Percentiles rank a stretch among this genome's conserved stretches.
Conservation (phyloP, 1,140 invertebrate species). For the Akabosia matsudoensis region DNA sequence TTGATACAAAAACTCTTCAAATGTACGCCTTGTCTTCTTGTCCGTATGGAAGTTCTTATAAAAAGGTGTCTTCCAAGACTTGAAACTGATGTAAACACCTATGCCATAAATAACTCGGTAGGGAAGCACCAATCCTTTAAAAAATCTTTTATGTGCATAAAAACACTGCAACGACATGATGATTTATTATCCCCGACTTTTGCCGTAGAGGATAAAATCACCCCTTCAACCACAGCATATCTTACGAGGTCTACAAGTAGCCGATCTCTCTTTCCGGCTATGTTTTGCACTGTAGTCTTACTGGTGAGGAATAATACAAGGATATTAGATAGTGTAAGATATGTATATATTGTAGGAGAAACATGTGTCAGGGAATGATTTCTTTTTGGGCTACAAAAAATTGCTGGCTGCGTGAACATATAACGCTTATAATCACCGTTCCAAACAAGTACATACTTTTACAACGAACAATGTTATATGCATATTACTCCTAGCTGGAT, state of each 20-base stretch:
- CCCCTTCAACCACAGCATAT: slow-evolving; percentile 13
- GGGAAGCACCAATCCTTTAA: slow-evolving; percentile 37
- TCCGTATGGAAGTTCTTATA: too few relatives aligned
- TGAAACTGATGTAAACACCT: slow-evolving; percentile 25
- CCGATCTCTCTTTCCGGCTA: not conserved
- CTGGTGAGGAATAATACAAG: not conserved
- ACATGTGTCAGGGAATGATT: too few relatives aligned
- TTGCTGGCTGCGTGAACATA: too few relatives aligned
- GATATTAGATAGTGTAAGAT: too few relatives aligned
- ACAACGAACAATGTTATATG: too few relatives aligned
- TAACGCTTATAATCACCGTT: too few relatives aligned
- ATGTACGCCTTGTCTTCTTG: not conserved
- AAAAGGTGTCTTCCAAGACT: too few relatives aligned
- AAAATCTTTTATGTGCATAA: slow-evolving; percentile 36
- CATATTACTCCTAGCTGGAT: too few relatives aligned
- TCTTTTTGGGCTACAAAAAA: too few relatives aligned
- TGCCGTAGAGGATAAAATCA: not conserved
- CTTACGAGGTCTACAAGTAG: not conserved
- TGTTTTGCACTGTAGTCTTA: not conserved
- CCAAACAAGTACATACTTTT: too few relatives aligned
- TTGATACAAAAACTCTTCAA: not conserved
- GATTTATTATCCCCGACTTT: slow-evolving; percentile 40
- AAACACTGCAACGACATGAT: slow-evolving; percentile 44
- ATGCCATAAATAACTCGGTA: slow-evolving; percentile 44
- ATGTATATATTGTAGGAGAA: too few relatives aligned